Evolutionary conservation across 2,888 invertebrate species (phyloP).

Genomic region (Eupeodes luniger): DNA sequence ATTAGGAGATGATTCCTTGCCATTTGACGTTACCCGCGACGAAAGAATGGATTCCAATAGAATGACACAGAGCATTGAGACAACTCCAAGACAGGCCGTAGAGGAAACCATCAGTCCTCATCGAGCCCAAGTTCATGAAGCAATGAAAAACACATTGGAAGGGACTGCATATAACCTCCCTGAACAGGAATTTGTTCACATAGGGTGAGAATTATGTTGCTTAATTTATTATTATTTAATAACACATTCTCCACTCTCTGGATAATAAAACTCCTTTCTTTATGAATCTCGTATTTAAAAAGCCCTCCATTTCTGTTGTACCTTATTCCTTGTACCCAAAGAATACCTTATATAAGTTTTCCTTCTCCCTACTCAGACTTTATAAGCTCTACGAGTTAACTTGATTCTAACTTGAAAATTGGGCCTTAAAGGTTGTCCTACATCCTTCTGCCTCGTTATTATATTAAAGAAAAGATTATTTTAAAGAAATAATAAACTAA

Average conservation of each 20-base stretch:
- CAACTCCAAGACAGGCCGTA: constrained; percentile 85
- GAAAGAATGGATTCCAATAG: constrained; percentile 91
- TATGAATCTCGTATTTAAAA: too few relatives aligned
- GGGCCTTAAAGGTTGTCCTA: not conserved
- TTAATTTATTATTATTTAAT: too few relatives aligned
- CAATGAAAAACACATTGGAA: constrained; percentile 83
- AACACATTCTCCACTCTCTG: too few relatives aligned
- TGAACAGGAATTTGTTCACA: constrained; percentile 52
- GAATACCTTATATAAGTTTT: too few relatives aligned
- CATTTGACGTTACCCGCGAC: constrained; percentile 96
- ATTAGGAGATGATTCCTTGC: constrained; percentile 95
- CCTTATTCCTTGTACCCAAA: too few relatives aligned
- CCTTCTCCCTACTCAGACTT: too few relatives aligned
- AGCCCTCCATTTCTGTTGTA: too few relatives aligned
- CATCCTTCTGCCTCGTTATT: not conserved
- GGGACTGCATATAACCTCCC: constrained; percentile 84
- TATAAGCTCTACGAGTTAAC: too few relatives aligned
- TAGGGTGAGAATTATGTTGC: constrained; percentile 44
- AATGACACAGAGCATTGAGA: constrained; percentile 85
- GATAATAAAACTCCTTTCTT: too few relatives aligned
- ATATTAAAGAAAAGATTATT: too few relatives aligned
- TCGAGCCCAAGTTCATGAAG: constrained; percentile 85
- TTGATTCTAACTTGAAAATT: too few relatives aligned
- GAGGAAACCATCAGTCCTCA: constrained; percentile 88
- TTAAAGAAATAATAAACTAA: not conserved